phyloP scores from a whole-genome alignment of 2,797 vertebrate species.

The Tokudaia muenninki region DNA sequence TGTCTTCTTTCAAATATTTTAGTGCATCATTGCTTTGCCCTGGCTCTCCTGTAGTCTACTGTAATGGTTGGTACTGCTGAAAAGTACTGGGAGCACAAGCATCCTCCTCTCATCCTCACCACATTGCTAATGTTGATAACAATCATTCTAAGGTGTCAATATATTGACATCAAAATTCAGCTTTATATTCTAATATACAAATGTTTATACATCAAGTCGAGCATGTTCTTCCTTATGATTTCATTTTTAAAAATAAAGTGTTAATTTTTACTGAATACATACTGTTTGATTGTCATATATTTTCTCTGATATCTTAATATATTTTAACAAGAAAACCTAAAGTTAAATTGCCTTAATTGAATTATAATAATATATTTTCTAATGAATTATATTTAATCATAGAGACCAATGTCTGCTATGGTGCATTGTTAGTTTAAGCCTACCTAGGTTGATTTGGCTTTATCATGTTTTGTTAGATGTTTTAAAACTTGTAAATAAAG shows the following conservation, averaged over 20 bases:
- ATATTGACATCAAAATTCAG: slow-evolving; percentile 9
- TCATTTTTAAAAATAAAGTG: slow-evolving; percentile 18
- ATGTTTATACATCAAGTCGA: neutral
- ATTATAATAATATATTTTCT: neutral
- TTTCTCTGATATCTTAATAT: neutral
- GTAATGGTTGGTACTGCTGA: neutral
- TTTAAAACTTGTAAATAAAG: neutral
- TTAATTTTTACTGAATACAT: slow-evolving; percentile 11
- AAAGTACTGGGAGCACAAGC: neutral
- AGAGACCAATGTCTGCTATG: neutral
- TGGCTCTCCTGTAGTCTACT: neutral
- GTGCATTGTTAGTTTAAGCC: neutral
- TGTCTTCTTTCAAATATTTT: neutral
- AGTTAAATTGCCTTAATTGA: neutral
- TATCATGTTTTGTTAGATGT: neutral
- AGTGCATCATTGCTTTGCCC: neutral
- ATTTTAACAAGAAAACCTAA: neutral
- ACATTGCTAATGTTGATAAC: neutral
- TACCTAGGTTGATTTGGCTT: neutral
- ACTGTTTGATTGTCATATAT: neutral
- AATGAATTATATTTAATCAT: neutral
- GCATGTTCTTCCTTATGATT: neutral
- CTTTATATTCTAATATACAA: neutral
- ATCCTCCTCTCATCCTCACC: neutral
- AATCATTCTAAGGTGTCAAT: neutral